These are phyloP conservation scores for Holothuria glaberrima DNA, from an alignment of 35 echinoderm and acorn worm genomes.

Conservation along the genomic window DNA sequence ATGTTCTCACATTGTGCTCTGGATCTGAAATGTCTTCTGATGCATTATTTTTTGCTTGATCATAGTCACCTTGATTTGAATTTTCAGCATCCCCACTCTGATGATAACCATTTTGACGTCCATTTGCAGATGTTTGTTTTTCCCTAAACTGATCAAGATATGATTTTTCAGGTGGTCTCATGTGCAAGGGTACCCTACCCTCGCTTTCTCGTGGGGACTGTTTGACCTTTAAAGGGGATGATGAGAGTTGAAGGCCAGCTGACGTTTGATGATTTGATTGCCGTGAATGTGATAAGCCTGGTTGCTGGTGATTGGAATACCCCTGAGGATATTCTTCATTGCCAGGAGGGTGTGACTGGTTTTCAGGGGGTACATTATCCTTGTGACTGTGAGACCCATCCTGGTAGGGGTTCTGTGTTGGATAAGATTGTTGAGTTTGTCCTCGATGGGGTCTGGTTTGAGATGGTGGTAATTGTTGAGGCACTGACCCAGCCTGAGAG, in stretches of 20 bases:
- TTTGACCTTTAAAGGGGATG: not conserved
- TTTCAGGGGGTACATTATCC: not conserved
- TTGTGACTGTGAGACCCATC: not conserved
- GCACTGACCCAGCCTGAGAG: not conserved
- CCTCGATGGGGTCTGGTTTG: not conserved
- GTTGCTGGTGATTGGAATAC: no score
- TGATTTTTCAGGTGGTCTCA: slow-evolving; percentile 43
- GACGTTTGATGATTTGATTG: not conserved
- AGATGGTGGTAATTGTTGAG: not conserved
- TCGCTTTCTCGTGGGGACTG: not conserved
- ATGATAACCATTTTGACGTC: not conserved
- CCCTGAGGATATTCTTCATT: no score
- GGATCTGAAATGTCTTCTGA: not conserved
- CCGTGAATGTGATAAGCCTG: not conserved
- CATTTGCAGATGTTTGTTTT: slow-evolving; percentile 24
- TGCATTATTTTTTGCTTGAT: not conserved
- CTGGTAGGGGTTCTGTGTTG: not conserved
- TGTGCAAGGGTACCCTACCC: not conserved
- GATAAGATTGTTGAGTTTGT: not conserved
- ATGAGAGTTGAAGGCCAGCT: slow-evolving; percentile 5
- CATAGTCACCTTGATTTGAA: not conserved
- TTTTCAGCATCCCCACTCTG: no score
- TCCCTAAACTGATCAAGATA: slow-evolving; percentile 47
- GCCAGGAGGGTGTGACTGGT: no score
- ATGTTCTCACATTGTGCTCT: not conserved